A percentile compares a stretch with the other conserved stretches of the same genome.
These are phyloP conservation scores for Ochropleura plecta DNA, from an alignment of 2,888 invertebrate genomes.

Conservation along the genomic window DNA sequence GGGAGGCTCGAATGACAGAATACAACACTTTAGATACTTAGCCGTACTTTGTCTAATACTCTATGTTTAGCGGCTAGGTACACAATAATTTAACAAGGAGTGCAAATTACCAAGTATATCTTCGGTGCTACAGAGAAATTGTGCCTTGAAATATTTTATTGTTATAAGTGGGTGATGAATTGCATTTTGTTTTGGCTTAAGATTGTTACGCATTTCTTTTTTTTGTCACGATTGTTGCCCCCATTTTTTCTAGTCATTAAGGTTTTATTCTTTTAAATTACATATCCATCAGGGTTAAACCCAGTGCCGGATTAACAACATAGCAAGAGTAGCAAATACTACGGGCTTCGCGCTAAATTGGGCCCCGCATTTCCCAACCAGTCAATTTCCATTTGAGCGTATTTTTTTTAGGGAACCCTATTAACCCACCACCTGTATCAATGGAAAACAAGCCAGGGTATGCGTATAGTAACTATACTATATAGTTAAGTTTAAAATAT, in stretches of 20 bases:
- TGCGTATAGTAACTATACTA: too few relatives aligned
- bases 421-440: too few relatives aligned
- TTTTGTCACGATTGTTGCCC: conserved; percentile 33
- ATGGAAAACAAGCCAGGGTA: too few relatives aligned
- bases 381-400: too few relatives aligned
- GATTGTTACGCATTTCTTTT: conserved; percentile 56
- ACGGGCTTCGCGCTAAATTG: too few relatives aligned
- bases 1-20: neutral
- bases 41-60: neutral
- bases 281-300: conserved; percentile 14
- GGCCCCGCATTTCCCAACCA: too few relatives aligned
- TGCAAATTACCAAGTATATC: conserved; percentile 47
- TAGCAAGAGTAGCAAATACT: too few relatives aligned
- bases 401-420: too few relatives aligned
- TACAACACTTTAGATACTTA: neutral
- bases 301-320: too few relatives aligned
- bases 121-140: conserved; percentile 33
- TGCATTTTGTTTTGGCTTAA: conserved; percentile 55
- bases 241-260: conserved; percentile 56
- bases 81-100: conserved; percentile 22
- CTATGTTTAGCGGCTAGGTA: neutral
- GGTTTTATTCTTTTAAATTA: conserved; percentile 18
- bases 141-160: conserved; percentile 54
- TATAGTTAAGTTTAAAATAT: too few relatives aligned
- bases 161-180: conserved; percentile 33